These are phyloP conservation scores for Holothuria scabra DNA, from an alignment of 53 echinoderm and acorn worm species.

Conservation along the genomic window DNA sequence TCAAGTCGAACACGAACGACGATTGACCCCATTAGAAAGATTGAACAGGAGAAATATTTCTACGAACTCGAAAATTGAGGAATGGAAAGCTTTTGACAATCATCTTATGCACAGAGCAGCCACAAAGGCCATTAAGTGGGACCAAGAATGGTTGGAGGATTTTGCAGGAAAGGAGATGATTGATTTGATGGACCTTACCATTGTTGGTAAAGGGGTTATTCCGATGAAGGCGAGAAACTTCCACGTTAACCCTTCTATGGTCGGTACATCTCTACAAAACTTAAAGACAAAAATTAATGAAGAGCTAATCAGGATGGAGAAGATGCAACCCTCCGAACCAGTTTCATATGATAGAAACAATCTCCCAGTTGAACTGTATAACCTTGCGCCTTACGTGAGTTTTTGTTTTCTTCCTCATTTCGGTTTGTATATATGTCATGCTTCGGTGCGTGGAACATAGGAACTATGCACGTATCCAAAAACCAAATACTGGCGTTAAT, in stretches of 20 bases:
- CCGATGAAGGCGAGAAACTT: constrained; percentile 2
- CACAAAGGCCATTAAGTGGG: constrained; percentile 36
- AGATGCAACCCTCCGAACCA: constrained; percentile 10
- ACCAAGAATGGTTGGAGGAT: constrained; percentile 39
- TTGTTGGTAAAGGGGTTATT: constrained; percentile 45
- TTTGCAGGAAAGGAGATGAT: constrained; percentile 37
- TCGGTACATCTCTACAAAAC: not conserved
- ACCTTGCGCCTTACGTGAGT: constrained; percentile 51
- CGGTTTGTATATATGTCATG: not conserved
- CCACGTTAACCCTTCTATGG: not conserved
- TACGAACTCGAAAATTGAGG: constrained; percentile 10
- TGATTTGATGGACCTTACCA: constrained; percentile 40
- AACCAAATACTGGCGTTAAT: no score
- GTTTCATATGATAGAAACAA: constrained; percentile 11
- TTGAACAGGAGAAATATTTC: constrained; percentile 1
- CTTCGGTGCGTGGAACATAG: no score
- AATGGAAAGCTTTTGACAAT: constrained; percentile 38
- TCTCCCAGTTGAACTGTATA: constrained; percentile 43
- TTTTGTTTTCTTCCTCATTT: not conserved
- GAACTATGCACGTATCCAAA: no score
- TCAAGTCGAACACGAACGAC: not conserved
- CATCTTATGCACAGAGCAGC: constrained; percentile 12
- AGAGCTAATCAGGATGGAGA: not conserved
- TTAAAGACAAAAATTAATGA: not conserved
- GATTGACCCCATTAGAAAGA: not conserved